These are phyloP conservation scores for Muscicapa comitata DNA, from an alignment of 2,797 vertebrate species.

Conservation along the genomic window DNA sequence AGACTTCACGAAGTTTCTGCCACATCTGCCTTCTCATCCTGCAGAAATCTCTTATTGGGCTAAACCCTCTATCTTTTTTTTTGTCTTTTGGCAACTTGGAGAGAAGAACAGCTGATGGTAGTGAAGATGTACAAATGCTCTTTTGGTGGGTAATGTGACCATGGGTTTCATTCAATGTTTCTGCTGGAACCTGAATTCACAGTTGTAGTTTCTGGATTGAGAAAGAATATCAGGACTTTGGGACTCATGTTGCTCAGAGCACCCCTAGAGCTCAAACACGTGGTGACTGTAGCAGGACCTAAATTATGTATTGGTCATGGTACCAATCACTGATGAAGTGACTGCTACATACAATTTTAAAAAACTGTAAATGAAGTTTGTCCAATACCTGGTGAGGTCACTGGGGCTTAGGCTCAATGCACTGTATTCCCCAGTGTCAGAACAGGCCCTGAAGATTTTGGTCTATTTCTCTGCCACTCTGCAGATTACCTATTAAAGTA, in stretches of 20 bases:
- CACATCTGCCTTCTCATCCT: background rate
- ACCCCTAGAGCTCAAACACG: background rate
- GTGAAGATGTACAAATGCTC: background rate
- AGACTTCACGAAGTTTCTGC: background rate
- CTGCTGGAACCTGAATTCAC: background rate
- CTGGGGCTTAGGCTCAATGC: background rate
- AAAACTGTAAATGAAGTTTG: background rate
- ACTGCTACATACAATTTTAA: background rate
- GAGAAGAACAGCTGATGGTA: background rate
- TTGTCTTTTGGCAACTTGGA: background rate
- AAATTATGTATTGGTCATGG: background rate
- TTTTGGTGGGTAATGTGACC: background rate
- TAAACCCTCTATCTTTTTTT: background rate
- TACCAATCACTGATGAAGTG: background rate
- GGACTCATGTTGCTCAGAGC: background rate
- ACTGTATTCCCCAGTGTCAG: fast-evolving
- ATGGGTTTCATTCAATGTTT: background rate
- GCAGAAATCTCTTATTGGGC: background rate
- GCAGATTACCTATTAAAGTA: background rate
- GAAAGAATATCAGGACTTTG: background rate
- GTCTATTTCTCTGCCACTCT: background rate
- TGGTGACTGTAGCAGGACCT: background rate
- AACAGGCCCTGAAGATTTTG: background rate
- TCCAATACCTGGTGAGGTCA: background rate
- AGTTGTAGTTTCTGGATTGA: background rate